A percentile compares a stretch with the other conserved stretches of the same genome.
Evolutionary conservation across 1,140 invertebrate species (phyloP).

Genomic region (roundworm (Caenorhabditis elegans)): WBcel235 BX284604.4:13753001-13753500

Average conservation of each 20-base stretch:
- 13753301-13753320: not conserved
- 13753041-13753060: not conserved
- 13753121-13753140: constrained; percentile 22
- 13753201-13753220: not conserved
- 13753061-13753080: not conserved
- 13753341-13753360: too few relatives aligned
- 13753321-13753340: not conserved
- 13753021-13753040: not conserved
- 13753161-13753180: constrained; percentile 31
- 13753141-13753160: constrained; percentile 26
- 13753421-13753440: too few relatives aligned
- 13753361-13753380: too few relatives aligned
- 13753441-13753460: too few relatives aligned
- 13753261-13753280: not conserved
- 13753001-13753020: not conserved
- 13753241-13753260: not conserved
- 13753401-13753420: too few relatives aligned
- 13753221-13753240: not conserved
- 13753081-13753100: constrained; percentile 30
- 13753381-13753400: too few relatives aligned
- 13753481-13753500: too few relatives aligned
- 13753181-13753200: not conserved
- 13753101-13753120: constrained; percentile 24
- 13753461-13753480: too few relatives aligned
- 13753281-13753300: not conserved